These are phyloP conservation scores for Oscheius sp. DNA, from an alignment of 2,888 invertebrate genomes.

Conservation along the genomic window DNA sequence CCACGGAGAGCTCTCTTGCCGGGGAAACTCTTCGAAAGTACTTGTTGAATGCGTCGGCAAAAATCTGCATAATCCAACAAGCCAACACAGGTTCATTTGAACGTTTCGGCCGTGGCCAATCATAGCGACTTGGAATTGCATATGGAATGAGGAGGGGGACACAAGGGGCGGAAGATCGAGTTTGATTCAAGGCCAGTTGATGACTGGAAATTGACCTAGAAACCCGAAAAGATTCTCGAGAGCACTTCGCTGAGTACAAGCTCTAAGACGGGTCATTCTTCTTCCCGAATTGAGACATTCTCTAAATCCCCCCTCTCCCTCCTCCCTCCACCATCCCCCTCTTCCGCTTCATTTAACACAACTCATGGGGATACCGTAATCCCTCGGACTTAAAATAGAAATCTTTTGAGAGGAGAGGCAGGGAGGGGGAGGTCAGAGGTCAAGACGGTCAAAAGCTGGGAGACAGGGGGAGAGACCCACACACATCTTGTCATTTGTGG, in stretches of 20 bases:
- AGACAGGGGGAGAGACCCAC: not conserved
- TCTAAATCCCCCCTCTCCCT: too few relatives aligned
- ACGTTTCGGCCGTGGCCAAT: conserved; percentile 13
- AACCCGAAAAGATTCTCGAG: not conserved
- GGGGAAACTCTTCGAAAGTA: not conserved
- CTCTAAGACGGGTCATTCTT: conserved; percentile 19
- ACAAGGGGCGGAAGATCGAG: not conserved
- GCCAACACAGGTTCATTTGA: conserved; percentile 27
- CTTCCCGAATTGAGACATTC: conserved; percentile 23
- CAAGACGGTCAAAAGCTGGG: conserved; percentile 2
- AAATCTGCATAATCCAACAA: conserved; percentile 21
- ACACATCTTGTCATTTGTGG: conserved; percentile 24
- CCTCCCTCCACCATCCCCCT: not conserved
- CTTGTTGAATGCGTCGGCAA: not conserved
- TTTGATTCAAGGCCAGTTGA: conserved; percentile 8
- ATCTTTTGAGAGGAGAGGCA: not conserved
- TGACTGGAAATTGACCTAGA: conserved; percentile 23
- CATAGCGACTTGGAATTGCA: not conserved
- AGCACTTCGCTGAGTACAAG: too few relatives aligned
- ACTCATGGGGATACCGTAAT: conserved; percentile 20
- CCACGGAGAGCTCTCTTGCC: conserved; percentile 9
- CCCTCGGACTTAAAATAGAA: not conserved
- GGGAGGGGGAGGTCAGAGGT: conserved; percentile 2
- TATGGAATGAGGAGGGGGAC: conserved; percentile 20
- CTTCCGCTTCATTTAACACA: conserved; percentile 23